These are phyloP conservation scores for Pterophyllum scalare DNA, from an alignment of 2,113 vertebrate species.

Conservation along the genomic window DNA sequence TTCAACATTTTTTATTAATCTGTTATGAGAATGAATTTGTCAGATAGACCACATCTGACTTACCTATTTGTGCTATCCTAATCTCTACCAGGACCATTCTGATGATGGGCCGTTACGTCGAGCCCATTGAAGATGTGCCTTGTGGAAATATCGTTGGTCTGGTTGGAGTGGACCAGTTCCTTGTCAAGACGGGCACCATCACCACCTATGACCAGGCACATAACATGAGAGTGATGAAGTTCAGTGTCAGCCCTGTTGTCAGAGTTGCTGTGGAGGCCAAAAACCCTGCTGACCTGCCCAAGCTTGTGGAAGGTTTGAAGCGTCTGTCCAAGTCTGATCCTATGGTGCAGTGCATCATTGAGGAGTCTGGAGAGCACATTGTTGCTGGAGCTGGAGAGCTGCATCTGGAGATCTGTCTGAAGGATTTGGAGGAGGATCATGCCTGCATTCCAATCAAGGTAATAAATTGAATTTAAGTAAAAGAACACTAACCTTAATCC, in stretches of 20 bases:
- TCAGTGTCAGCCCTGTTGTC: constrained; percentile 95
- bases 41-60: not conserved
- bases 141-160: constrained; percentile 96
- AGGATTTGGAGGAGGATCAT: constrained; percentile 96
- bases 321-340: constrained; percentile 95
- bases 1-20: not conserved
- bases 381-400: constrained; percentile 94
- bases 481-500: not conserved
- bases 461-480: not conserved
- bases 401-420: constrained; percentile 95
- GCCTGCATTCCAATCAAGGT: constrained; percentile 97
- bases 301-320: constrained; percentile 95
- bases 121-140: constrained; percentile 96
- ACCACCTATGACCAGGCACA: constrained; percentile 93
- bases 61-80: not conserved
- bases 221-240: constrained; percentile 99
- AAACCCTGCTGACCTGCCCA: constrained; percentile 93
- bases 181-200: constrained; percentile 97
- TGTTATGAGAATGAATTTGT: not conserved
- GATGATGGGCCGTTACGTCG: constrained; percentile 96
- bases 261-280: constrained; percentile 94
- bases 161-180: constrained; percentile 94
- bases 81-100: constrained; percentile 88
- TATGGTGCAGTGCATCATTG: constrained; percentile 99
- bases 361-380: constrained; percentile 97